phyloP scores from a whole-genome alignment of 2,113 vertebrate species.

The Sceloporus tristichus region DNA sequence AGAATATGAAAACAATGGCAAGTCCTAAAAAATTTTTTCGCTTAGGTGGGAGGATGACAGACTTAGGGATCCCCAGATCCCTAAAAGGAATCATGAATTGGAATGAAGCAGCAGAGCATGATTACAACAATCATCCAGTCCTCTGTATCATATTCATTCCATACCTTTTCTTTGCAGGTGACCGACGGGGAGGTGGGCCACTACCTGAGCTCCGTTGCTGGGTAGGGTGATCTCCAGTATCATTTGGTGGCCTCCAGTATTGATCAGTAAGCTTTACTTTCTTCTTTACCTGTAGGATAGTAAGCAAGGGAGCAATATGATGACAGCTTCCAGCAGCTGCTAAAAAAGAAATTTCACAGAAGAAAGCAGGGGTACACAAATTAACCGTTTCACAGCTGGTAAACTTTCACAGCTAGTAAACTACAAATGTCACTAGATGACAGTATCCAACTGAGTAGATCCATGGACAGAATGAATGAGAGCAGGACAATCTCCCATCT shows the following conservation, averaged over 20 bases:
- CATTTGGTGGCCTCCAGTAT: constrained; percentile 37
- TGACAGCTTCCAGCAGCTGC: not conserved
- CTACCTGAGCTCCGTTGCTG: constrained; percentile 22
- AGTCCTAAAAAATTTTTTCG: not conserved
- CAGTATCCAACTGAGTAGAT: no score
- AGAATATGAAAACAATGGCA: not conserved
- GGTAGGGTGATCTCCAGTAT: not conserved
- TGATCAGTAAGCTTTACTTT: constrained; percentile 54
- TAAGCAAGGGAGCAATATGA: not conserved
- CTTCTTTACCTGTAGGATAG: constrained; percentile 26
- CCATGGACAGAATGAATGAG: no score
- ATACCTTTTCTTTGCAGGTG: constrained; percentile 42
- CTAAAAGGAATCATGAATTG: not conserved
- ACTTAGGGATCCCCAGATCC: not conserved
- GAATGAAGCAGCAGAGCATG: no score
- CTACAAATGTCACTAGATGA: no score
- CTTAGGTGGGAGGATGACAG: no score
- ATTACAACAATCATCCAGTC: no score
- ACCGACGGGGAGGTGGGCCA: accelerated
- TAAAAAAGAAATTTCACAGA: not conserved
- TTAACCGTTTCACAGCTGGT: not conserved
- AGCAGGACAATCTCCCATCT: no score
- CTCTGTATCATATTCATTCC: not conserved
- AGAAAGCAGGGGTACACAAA: not conserved
- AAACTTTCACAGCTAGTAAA: not conserved